A percentile compares a stretch with the other conserved stretches of the same genome.
phyloP scores from a whole-genome alignment of 1,140 invertebrate genomes.

The Saccostrea cuccullata region DNA sequence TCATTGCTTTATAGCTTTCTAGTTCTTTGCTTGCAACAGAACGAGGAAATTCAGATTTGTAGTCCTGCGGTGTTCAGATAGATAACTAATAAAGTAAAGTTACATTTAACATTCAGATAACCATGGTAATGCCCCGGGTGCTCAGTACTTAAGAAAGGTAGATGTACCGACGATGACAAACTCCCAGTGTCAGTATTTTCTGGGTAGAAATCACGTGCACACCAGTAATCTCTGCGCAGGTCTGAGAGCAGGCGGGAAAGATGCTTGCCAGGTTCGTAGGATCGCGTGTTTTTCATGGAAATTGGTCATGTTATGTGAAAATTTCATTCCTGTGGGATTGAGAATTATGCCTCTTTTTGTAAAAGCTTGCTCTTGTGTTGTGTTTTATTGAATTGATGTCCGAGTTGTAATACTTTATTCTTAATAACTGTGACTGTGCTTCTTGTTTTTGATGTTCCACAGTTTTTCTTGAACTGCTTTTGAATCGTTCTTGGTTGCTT shows the following conservation, averaged over 20 bases:
- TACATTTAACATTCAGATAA: slow-evolving; percentile 7
- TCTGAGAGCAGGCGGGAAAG: slow-evolving; percentile 78
- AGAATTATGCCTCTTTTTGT: too few relatives aligned
- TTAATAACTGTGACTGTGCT: too few relatives aligned
- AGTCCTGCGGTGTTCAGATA: too few relatives aligned
- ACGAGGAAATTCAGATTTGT: too few relatives aligned
- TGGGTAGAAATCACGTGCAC: slow-evolving; percentile 66
- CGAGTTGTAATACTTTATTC: too few relatives aligned
- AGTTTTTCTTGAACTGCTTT: too few relatives aligned
- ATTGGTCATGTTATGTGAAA: not conserved
- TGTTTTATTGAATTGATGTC: too few relatives aligned
- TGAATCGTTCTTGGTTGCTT: too few relatives aligned
- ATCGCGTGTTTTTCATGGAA: not conserved
- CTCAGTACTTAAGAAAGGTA: slow-evolving; percentile 61
- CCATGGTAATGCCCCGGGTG: slow-evolving; percentile 50
- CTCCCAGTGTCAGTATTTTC: slow-evolving; percentile 62
- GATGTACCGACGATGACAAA: slow-evolving; percentile 65
- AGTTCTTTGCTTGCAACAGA: too few relatives aligned
- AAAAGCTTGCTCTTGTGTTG: too few relatives aligned
- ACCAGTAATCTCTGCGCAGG: slow-evolving; percentile 81
- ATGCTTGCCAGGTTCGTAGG: slow-evolving; percentile 68
- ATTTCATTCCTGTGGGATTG: not conserved
- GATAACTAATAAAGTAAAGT: not conserved
- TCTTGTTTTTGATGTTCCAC: too few relatives aligned
- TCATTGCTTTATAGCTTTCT: too few relatives aligned